These are phyloP conservation scores for Drosophila mojavensis DNA, from an alignment of 1,140 invertebrate genomes.

Conservation along the genomic window DNA sequence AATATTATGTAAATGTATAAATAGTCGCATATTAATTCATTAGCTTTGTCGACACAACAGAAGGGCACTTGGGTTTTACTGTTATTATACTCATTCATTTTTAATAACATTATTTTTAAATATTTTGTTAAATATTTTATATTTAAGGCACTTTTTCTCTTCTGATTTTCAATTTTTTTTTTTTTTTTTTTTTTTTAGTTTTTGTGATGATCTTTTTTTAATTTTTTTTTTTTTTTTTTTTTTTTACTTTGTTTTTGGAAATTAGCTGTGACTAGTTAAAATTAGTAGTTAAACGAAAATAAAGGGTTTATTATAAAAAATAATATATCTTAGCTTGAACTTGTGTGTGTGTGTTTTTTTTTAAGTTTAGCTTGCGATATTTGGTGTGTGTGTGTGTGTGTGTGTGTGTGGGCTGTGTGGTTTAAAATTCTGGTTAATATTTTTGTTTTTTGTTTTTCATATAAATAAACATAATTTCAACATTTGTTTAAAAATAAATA, in stretches of 20 bases:
- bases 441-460: slow-evolving; percentile 35
- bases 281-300: slow-evolving; percentile 77
- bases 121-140: slow-evolving; percentile 52
- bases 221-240: slow-evolving; percentile 3
- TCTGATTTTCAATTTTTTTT: slow-evolving; percentile 24
- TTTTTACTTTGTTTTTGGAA: slow-evolving; percentile 59
- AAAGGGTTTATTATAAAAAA: slow-evolving; percentile 43
- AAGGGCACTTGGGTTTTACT: slow-evolving; percentile 40
- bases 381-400: slow-evolving; percentile 42
- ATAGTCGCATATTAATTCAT: slow-evolving; percentile 34
- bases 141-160: slow-evolving; percentile 68
- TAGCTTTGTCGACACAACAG: slow-evolving; percentile 44
- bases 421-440: slow-evolving; percentile 67
- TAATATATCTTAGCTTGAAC: slow-evolving; percentile 47
- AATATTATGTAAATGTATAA: slow-evolving; percentile 40
- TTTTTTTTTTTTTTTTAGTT: slow-evolving; percentile 37
- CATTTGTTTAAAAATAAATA: slow-evolving; percentile 82
- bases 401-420: slow-evolving; percentile 37
- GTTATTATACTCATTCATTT: slow-evolving; percentile 13
- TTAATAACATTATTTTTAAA: no score
- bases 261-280: slow-evolving; percentile 83
- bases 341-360: slow-evolving; percentile 27
- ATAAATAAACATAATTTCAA: slow-evolving; percentile 80
- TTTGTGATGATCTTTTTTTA: neutral
- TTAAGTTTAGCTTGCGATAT: slow-evolving; percentile 29